Conservation (phyloP, 2,113 vertebrate species). For the Anhinga rufa region DNA sequence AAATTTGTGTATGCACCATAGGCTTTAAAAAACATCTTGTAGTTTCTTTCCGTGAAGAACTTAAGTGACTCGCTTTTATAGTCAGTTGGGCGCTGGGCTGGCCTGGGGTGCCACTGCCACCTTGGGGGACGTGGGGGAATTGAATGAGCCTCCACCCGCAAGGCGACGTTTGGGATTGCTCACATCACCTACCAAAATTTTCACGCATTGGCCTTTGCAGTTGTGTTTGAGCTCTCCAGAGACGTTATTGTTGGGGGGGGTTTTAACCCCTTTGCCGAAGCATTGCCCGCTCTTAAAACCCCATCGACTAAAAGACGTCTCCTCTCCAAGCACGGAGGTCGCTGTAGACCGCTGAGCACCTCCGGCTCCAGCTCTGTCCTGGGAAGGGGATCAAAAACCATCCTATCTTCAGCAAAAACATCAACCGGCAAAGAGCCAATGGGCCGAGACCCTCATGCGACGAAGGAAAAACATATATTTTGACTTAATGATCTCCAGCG, state of each 20-base stretch:
- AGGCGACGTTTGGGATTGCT: accelerated
- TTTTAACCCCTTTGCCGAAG: neutral
- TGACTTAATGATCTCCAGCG: too few relatives aligned
- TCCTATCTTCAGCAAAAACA: neutral
- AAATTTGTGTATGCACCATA: accelerated
- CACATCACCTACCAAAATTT: too few relatives aligned
- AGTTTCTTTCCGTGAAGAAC: neutral
- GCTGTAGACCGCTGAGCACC: neutral
- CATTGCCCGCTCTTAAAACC: neutral
- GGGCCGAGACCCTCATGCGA: neutral
- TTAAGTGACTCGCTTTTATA: neutral
- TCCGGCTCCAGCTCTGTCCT: neutral
- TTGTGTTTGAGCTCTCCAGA: neutral
- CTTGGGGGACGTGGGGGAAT: neutral
- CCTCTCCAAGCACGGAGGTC: neutral
- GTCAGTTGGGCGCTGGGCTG: neutral
- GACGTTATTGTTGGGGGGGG: neutral
- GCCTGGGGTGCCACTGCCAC: neutral
- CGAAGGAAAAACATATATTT: too few relatives aligned
- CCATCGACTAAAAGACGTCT: too few relatives aligned
- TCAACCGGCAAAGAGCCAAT: too few relatives aligned
- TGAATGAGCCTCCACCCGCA: neutral
- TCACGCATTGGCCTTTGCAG: neutral
- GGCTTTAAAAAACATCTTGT: neutral
- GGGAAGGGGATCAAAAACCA: neutral